phyloP scores from a whole-genome alignment of 2,797 vertebrate species.

The Chiroxiphia lanceolata region DNA sequence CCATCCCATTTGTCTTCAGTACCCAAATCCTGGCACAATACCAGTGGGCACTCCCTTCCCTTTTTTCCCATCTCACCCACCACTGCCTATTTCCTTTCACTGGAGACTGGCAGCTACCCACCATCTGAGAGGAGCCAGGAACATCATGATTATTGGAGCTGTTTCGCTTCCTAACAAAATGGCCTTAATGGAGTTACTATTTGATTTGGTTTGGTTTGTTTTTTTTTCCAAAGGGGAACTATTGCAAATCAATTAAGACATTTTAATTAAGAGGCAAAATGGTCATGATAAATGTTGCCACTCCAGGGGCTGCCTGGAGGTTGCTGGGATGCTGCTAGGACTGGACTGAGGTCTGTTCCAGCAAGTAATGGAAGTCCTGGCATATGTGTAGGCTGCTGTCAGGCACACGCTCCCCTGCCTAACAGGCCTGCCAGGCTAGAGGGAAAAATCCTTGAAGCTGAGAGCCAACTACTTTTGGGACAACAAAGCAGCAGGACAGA shows the following conservation, averaged over 20 bases:
- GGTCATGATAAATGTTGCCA: background rate
- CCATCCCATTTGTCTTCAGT: background rate
- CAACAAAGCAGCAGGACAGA: background rate
- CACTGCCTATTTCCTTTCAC: slow-evolving; percentile 1
- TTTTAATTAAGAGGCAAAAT: slow-evolving; percentile 59
- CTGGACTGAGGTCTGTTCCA: background rate
- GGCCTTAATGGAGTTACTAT: slow-evolving; percentile 54
- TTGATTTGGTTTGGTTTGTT: slow-evolving; percentile 48
- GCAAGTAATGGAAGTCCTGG: slow-evolving; percentile 28
- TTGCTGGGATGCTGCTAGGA: background rate
- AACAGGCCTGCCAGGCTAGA: background rate
- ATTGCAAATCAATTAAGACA: slow-evolving; percentile 61
- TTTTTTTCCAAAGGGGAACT: background rate
- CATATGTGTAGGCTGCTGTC: background rate
- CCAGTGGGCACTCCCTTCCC: background rate
- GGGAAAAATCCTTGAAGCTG: background rate
- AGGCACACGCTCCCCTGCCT: background rate
- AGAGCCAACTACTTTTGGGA: background rate
- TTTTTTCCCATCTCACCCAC: background rate
- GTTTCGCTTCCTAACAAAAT: slow-evolving; percentile 16
- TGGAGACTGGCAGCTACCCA: slow-evolving; percentile 37
- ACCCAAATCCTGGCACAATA: background rate
- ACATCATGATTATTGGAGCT: background rate
- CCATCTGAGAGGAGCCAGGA: slow-evolving; percentile 32
- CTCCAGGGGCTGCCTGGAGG: background rate